Conservation (phyloP, 1,140 invertebrate species). For the Sinonovacula constricta region DNA sequence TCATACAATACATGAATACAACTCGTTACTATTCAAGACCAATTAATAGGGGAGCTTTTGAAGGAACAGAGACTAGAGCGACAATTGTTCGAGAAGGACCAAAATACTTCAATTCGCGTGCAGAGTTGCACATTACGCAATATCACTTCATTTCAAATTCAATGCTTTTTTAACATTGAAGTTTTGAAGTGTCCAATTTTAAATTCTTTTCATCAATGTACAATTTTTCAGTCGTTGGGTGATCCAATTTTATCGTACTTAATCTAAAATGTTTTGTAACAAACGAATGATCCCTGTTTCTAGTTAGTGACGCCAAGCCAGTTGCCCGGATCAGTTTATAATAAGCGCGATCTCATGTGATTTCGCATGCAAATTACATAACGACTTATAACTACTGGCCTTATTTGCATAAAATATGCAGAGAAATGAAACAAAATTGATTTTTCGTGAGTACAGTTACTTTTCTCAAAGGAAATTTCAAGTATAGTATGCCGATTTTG, state of each 20-base stretch:
- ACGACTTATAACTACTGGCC: constrained; percentile 23
- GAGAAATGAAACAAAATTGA: not conserved
- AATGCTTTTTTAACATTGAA: not conserved
- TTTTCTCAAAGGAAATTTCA: no score
- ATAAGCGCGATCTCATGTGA: constrained; percentile 39
- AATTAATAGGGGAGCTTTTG: no score
- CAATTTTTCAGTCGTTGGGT: constrained; percentile 1
- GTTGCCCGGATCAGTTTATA: constrained; percentile 50
- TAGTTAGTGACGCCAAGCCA: constrained; percentile 5
- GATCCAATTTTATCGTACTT: not conserved
- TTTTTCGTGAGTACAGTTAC: no score
- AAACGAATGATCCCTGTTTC: constrained; percentile 3
- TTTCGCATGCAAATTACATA: constrained; percentile 50
- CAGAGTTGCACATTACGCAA: constrained; percentile 24
- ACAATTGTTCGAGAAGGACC: no score
- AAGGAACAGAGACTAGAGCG: no score
- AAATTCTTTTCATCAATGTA: constrained; percentile 22
- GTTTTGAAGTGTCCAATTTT: constrained; percentile 18
- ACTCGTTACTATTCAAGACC: not conserved
- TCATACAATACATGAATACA: not conserved
- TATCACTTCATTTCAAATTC: constrained; percentile 6
- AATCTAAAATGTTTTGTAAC: constrained; percentile 20
- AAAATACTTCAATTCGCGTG: constrained; percentile 27
- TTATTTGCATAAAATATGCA: constrained; percentile 40
- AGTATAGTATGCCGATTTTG: no score